Evolutionary conservation across 1,140 invertebrate genomes (phyloP), one percentile per base, ranked within the genome.

Genomic region (Alviniconcha marisindica): DNA sequence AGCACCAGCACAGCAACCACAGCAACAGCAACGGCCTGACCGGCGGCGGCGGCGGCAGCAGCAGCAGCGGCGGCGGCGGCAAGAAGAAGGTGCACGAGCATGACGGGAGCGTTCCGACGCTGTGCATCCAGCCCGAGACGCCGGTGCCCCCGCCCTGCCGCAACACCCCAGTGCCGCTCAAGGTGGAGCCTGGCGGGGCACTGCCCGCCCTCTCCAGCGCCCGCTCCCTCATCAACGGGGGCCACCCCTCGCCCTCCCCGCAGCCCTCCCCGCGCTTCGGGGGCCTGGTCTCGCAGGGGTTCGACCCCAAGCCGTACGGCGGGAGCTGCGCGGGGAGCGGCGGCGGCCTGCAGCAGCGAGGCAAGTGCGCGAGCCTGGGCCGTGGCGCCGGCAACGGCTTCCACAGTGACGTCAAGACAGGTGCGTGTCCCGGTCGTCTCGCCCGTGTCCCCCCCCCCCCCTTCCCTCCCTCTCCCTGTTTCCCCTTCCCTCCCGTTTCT

Each of bases 111-210:
- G 89, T 91, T 21, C 90, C 90, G 5, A 88, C 86, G 24, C 81
- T 91, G 28, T 82, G 88, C n/a, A 89, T 91, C 54, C 90, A 91
- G 81, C 74, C 89, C 0, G 89, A 89, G 28, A 91, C 90, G 5
- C 90, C 90, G 21, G 85, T 91, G 7, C 89, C 89, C 15, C 82
- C 86, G 14, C 87, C 88, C 54, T 85, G 40, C 18, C 82, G 87
- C 5, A 87, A 81, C 63, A 89, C 90, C n/a, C 89, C 89, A 2
- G 84, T 87, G 21, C 88, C 88, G 18, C 77, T 73, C 44, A 80
- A 81, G 44, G 78, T 76, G 28, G 63, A 66, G 33, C 31, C 40
- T 5, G 77, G 77, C 42, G 82, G 73, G 38, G 66, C 66, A 14
- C 69, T 88, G 18, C 88, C 86, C 18, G 87, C 88, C 12, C 84